Conservation (phyloP, 1,140 invertebrate genomes). For the Oppia nitens region DNA sequence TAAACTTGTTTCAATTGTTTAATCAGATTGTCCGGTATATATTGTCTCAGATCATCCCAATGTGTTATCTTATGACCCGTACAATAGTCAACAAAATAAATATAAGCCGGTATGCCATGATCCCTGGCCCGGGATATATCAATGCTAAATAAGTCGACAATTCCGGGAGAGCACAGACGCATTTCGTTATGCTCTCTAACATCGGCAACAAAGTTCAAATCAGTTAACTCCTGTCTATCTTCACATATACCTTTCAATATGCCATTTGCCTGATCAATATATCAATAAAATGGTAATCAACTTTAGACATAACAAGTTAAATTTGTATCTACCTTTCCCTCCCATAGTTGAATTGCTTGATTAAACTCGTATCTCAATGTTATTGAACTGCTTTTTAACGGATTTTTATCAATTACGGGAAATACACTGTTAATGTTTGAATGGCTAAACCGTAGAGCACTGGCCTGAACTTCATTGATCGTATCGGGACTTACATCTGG, state of each 20-base stretch:
- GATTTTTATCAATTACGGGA: too few relatives aligned
- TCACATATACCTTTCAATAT: slow-evolving; percentile 13
- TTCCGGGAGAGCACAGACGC: too few relatives aligned
- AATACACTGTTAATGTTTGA: too few relatives aligned
- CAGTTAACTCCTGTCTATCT: slow-evolving; percentile 11
- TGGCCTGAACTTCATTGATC: slow-evolving; percentile 60
- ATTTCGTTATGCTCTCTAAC: too few relatives aligned
- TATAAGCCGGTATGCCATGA: slow-evolving; percentile 38
- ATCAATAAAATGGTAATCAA: too few relatives aligned
- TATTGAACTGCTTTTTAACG: slow-evolving; percentile 36
- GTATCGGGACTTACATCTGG: slow-evolving; percentile 52
- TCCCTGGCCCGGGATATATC: slow-evolving; percentile 19
- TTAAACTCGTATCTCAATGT: neutral
- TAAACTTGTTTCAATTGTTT: too few relatives aligned
- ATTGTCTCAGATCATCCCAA: neutral
- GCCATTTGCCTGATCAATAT: slow-evolving; percentile 14
- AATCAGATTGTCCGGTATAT: neutral
- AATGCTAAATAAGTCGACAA: too few relatives aligned
- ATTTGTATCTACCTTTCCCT: too few relatives aligned
- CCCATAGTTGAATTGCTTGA: neutral
- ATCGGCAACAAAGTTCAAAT: slow-evolving; percentile 23
- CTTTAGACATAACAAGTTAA: too few relatives aligned
- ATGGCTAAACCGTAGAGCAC: neutral
- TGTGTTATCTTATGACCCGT: slow-evolving; percentile 10
- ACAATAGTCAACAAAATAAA: slow-evolving; percentile 14